Base-by-base conservation (phyloP, 2,797 vertebrate genomes). In the Notamacropus eugenii region DNA sequence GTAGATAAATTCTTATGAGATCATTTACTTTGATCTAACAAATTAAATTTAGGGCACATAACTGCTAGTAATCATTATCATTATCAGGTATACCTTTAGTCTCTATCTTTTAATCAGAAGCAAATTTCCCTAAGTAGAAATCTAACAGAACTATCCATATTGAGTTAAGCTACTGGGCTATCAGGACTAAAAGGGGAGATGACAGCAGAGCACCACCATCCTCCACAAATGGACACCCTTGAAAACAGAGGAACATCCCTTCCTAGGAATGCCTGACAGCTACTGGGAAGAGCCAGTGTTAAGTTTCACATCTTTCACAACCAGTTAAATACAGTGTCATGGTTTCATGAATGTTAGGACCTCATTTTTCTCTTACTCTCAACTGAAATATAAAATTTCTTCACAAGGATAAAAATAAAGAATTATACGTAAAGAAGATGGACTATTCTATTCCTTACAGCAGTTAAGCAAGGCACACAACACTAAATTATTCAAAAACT, bases 11-110 rank as follows among this genome's bases (percentile, higher is more conserved):
- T n/a, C 93, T 40, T 22, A 92, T 11, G 62, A 55, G 40, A 22
- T 96, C 82, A 96, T 74, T 93, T 94, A 93, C 74, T 94, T 93
- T 87, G 93, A 95, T 62, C 28, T 22, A 95, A 54, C 95, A 94
- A n/a, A 93, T 55, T 90, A 24, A 52, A 90, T 27, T 58, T 40
- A 56, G 9, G 5, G 28, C n/a, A 91, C 9, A 12, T 28, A 10
- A n/a, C 16, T 40, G 29, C 28, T n/a, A 82, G 74, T 12, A 87
- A 87, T 87, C 74, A 50, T 50, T 27, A 87, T 28, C 40, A 46
- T 87, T 50, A 46, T 40, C 24, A 46, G 22, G 31, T 9, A 74
- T 50, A 4, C 50, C 50, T 87, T 27, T 24, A 87, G 46, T 50
- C 9, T 87, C 40, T 87, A 24, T 24, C 22, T 46, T 87, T 50